These are phyloP conservation scores for Leiothrix lutea DNA, from an alignment of 2,113 vertebrate species.

Conservation along the genomic window DNA sequence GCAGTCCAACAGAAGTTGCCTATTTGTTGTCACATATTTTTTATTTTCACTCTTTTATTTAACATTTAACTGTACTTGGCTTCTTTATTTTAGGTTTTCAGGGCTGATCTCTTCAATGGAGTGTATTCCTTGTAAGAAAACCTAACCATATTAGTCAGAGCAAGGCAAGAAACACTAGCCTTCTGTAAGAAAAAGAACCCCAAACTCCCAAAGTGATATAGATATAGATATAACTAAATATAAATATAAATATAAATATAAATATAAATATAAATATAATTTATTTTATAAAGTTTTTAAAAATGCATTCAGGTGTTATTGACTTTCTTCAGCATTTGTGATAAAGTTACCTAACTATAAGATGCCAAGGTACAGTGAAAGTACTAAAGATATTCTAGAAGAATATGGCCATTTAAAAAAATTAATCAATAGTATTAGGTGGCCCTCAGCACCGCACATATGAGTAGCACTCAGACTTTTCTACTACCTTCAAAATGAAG, in stretches of 20 bases:
- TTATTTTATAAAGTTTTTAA: neutral
- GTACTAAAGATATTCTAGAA: neutral
- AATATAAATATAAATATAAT: no score
- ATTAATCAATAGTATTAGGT: neutral
- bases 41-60: neutral
- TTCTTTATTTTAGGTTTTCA: neutral
- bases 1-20: neutral
- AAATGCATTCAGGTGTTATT: neutral
- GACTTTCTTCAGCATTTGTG: neutral
- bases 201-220: neutral
- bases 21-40: neutral
- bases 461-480: neutral
- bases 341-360: neutral
- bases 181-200: neutral
- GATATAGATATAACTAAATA: no score
- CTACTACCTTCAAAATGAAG: neutral
- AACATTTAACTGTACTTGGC: neutral
- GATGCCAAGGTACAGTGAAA: neutral
- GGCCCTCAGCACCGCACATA: neutral
- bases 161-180: neutral
- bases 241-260: no score
- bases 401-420: neutral
- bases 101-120: neutral
- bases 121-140: neutral
- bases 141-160: neutral